These are phyloP conservation scores for Bombyx huttoni DNA, from an alignment of 2,888 invertebrate species.

Conservation along the genomic window DNA sequence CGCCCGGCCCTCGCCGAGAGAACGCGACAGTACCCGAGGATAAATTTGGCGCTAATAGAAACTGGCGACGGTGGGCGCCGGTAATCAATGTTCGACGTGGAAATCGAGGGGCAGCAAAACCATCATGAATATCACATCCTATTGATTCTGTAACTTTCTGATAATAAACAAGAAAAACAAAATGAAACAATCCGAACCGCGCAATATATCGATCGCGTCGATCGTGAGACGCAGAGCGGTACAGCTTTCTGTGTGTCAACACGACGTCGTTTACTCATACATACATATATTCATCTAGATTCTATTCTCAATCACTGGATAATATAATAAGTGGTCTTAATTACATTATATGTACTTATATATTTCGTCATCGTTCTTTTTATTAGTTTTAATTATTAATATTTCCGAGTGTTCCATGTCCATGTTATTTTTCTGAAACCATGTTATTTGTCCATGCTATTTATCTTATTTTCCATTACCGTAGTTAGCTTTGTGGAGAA, in stretches of 20 bases:
- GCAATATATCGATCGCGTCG: constrained; percentile 3
- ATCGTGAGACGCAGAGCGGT: not conserved
- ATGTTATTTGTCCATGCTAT: no score
- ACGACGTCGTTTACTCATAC: not conserved
- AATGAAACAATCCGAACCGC: not conserved
- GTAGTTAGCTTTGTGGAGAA: no score
- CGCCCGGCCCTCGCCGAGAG: constrained; percentile 36
- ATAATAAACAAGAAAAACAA: not conserved
- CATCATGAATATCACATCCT: constrained; percentile 27
- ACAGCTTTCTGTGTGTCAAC: not conserved
- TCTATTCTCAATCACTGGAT: no score
- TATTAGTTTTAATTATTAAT: no score
- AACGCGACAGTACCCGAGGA: constrained; percentile 58
- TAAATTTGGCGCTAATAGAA: constrained; percentile 69
- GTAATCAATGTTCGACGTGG: constrained; percentile 65
- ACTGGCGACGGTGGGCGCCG: constrained; percentile 52
- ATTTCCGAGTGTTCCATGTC: no score
- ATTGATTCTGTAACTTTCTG: constrained; percentile 3
- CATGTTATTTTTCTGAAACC: no score
- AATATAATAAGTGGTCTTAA: no score
- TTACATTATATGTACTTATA: no score
- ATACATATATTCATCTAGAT: no score
- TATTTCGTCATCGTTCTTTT: no score
- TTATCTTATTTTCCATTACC: no score
- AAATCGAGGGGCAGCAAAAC: constrained; percentile 42